Base-by-base conservation (phyloP, 2,888 invertebrate species). In the Parapristionchus giblindavisi region DNA sequence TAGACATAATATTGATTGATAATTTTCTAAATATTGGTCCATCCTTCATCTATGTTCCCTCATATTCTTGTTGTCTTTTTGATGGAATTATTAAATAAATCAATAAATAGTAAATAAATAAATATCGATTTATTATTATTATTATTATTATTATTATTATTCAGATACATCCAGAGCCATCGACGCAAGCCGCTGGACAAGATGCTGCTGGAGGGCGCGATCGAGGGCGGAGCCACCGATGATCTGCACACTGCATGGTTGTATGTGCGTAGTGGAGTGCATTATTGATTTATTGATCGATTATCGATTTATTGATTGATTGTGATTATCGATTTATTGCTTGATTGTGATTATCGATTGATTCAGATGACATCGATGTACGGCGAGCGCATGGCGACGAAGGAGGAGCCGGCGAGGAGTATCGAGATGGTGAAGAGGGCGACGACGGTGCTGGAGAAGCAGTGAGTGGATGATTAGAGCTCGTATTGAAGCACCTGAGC, bases 181-280 rank as follows among this genome's bases (percentile, higher is more conserved):
- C 40, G 48, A 14, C 54, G 58, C 40, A 54, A 58, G 56, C 40
- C 54, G 14, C 61, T 83, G 8, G 73, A 76, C 17, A 78, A 78
- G 43, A 52, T 83, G 63, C 66, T 83, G 71, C 77, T 71, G 58
- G 78, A 80, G 40, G 80, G 80, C 0, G 79, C 80, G 1, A 77
- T 61, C 14, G 81, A 82, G 43, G 78, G 71, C 38, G 48, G 48
- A 14, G 58, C 56, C 1, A 27, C 38, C 17, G 71, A 71, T 21
- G 56, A 56, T n/a, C 40, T 71, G 8, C 58, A 40, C 32, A 32
- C 40, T 1, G 71, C 71, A 1, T 71, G 71, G 71, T 27, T 43
- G 2, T 56, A 56, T 58, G 71, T 71, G 40, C 11, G 71, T 14
- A 32, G 34, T 29, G 21, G 21, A 3, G 63, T 40, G 29, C 14